These are phyloP conservation scores for Protaetia brevitarsis DNA, from an alignment of 1,140 invertebrate species.

Conservation along the genomic window DNA sequence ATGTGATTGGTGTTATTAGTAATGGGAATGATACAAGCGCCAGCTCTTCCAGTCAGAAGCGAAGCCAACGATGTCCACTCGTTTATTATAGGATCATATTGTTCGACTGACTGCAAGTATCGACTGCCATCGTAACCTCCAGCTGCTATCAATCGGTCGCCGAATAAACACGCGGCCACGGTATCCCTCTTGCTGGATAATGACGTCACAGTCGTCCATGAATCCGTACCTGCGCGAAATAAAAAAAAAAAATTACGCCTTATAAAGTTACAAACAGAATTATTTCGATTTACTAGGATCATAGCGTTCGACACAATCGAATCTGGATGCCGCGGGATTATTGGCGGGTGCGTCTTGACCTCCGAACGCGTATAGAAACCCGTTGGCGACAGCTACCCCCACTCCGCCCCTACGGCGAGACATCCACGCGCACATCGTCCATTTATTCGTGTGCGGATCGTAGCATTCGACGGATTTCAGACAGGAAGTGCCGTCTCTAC, in stretches of 20 bases:
- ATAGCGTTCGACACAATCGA: constrained; percentile 90
- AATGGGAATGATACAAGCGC: constrained; percentile 79
- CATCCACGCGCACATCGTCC: constrained; percentile 87
- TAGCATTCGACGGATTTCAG: constrained; percentile 90
- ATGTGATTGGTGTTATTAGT: constrained; percentile 38
- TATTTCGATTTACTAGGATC: constrained; percentile 55
- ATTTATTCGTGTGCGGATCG: constrained; percentile 86
- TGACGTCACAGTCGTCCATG: constrained; percentile 86
- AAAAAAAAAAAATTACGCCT: no score
- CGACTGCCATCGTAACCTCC: constrained; percentile 95
- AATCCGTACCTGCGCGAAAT: constrained; percentile 70
- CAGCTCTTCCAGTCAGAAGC: constrained; percentile 75
- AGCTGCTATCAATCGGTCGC: constrained; percentile 84
- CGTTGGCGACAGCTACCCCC: constrained; percentile 77
- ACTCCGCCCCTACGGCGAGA: constrained; percentile 84
- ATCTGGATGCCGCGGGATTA: constrained; percentile 76
- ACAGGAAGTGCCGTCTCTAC: constrained; percentile 87
- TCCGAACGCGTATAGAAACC: constrained; percentile 80
- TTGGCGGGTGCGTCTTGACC: constrained; percentile 88
- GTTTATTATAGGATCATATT: constrained; percentile 88
- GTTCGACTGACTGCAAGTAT: constrained; percentile 87
- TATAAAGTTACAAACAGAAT: no score
- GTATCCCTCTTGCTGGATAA: constrained; percentile 85
- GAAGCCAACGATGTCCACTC: constrained; percentile 77
- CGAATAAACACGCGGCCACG: constrained; percentile 86